These are phyloP conservation scores for Sminthurinus signatus DNA, from an alignment of 1,140 invertebrate species.

Conservation along the genomic window DNA sequence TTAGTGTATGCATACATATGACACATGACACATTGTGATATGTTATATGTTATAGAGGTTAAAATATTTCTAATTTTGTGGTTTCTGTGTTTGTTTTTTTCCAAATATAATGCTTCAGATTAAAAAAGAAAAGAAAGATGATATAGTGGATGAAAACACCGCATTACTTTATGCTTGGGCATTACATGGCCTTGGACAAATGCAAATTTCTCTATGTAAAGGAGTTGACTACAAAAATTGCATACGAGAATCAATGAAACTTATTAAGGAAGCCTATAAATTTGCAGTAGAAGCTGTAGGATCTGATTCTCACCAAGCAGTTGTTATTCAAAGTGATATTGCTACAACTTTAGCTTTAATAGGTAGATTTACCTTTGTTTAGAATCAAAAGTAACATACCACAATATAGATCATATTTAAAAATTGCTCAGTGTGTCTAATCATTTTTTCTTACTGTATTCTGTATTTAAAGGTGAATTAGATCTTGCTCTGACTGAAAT, in stretches of 20 bases:
- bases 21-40: too few species aligned
- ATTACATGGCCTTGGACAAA: conserved; percentile 33
- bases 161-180: conserved; percentile 33
- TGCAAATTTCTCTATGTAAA: conserved; percentile 10
- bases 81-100: too few species aligned
- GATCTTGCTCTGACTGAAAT: conserved; percentile 29
- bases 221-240: too few species aligned
- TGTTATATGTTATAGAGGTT: too few species aligned
- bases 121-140: conserved; percentile 22
- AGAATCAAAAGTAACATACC: too few species aligned
- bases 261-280: conserved; percentile 23
- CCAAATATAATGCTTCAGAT: too few species aligned
- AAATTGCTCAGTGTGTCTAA: too few species aligned
- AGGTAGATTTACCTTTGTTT: too few species aligned
- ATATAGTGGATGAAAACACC: conserved; percentile 32
- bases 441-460: too few species aligned
- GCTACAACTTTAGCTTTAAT: conserved; percentile 34
- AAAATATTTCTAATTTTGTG: too few species aligned
- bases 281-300: conserved; percentile 30
- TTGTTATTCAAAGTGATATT: conserved; percentile 31
- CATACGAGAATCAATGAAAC: background rate
- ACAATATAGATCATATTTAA: too few species aligned
- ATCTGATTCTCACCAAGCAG: conserved; percentile 33
- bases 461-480: conserved; percentile 31
- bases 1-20: too few species aligned